Evolutionary conservation across 2,888 invertebrate genomes (phyloP).

Genomic region (Hirtodrosophila duncani): DNA sequence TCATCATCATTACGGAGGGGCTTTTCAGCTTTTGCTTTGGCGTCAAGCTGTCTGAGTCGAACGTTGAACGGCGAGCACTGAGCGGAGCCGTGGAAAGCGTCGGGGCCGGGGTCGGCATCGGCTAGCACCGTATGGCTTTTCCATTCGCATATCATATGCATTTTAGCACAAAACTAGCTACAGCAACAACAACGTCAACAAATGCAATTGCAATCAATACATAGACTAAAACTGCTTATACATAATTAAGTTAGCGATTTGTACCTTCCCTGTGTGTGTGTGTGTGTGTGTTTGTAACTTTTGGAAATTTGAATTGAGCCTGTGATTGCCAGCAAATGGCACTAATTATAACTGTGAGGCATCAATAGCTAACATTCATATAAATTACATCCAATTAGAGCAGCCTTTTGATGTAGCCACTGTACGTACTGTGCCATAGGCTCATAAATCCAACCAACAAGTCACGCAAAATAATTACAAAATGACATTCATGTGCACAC

Average conservation of each 20-base stretch:
- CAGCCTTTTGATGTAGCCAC: conserved; percentile 22
- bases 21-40: conserved; percentile 54
- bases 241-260: background rate
- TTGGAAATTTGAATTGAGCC: background rate
- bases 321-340: background rate
- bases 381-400: conserved; percentile 43
- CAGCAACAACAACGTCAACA: conserved; percentile 12
- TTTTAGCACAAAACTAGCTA: background rate
- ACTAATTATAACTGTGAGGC: too few species aligned
- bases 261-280: background rate
- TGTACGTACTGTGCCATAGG: conserved; percentile 14
- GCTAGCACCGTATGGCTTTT: conserved; percentile 13
- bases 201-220: conserved; percentile 11
- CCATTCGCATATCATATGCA: background rate
- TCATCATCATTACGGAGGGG: conserved; percentile 46
- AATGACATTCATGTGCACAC: conserved; percentile 20
- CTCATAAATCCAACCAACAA: conserved; percentile 54
- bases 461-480: conserved; percentile 16
- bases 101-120: too few species aligned
- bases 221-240: background rate
- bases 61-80: conserved; percentile 45
- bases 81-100: too few species aligned
- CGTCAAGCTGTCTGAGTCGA: conserved; percentile 66
- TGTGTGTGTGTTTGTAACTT: conserved; percentile 1
- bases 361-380: conserved; percentile 11